Percentiles rank a stretch among this genome's conserved stretches.
phyloP scores from a whole-genome alignment of 2,888 invertebrate species.

The Melanargia galathea region DNA sequence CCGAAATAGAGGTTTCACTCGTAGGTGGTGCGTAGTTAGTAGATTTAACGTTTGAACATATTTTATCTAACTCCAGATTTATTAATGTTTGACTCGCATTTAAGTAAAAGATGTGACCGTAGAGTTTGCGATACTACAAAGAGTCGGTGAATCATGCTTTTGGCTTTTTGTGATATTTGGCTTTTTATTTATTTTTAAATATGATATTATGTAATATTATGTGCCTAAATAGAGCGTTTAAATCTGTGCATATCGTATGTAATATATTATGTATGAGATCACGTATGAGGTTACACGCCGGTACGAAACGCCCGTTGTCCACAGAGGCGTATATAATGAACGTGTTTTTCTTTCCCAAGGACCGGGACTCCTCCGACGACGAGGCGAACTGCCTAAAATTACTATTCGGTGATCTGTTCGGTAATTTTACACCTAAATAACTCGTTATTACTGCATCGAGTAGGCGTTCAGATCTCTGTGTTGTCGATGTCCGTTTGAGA shows the following conservation, averaged over 20 bases:
- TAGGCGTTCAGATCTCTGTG: conserved; percentile 71
- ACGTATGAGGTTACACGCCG: conserved; percentile 47
- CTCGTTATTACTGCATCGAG: conserved; percentile 52
- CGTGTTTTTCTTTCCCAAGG: conserved; percentile 71
- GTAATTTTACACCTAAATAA: conserved; percentile 69
- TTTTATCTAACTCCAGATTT: conserved; percentile 23
- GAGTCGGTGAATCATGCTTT: conserved; percentile 55
- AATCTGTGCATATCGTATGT: conserved; percentile 25
- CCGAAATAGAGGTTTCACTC: conserved; percentile 57
- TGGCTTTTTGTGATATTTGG: conserved; percentile 78
- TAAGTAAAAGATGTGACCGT: not conserved
- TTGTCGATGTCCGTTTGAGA: conserved; percentile 68
- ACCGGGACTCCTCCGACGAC: conserved; percentile 75
- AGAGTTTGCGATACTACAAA: conserved; percentile 2
- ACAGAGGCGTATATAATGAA: conserved; percentile 52
- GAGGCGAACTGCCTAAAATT: conserved; percentile 87
- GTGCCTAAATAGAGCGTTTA: conserved; percentile 15
- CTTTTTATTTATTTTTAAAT: conserved; percentile 72
- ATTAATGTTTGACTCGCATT: not conserved
- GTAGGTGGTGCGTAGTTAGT: conserved; percentile 74
- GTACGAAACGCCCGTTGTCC: conserved; percentile 26
- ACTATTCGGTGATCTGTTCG: conserved; percentile 86
- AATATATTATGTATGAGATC: conserved; percentile 40
- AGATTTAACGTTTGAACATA: conserved; percentile 30
- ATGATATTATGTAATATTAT: conserved; percentile 40